Evolutionary conservation across 2,888 invertebrate species (phyloP).

Genomic region (Apodemia mormo): DNA sequence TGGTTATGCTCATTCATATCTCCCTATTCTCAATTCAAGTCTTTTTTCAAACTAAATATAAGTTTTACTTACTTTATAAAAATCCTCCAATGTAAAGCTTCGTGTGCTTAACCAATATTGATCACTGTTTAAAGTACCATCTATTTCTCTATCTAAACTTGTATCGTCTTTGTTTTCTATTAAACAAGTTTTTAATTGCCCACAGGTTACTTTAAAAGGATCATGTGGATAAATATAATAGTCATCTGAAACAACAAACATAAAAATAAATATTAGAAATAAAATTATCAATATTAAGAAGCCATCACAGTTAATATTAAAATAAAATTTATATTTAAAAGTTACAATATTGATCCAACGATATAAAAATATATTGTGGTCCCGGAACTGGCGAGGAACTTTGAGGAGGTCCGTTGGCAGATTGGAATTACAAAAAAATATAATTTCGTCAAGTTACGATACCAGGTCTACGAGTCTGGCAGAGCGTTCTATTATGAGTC

Average conservation of each 20-base stretch:
- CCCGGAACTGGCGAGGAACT: too few species aligned
- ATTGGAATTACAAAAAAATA: too few species aligned
- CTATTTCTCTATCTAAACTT: not conserved
- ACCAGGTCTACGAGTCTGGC: too few species aligned
- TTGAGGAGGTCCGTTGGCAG: too few species aligned
- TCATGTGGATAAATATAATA: not conserved
- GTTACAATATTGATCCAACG: too few species aligned
- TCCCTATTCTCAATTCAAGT: not conserved
- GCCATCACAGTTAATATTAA: too few species aligned
- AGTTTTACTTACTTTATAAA: not conserved
- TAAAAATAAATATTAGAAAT: too few species aligned
- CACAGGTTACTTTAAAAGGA: conserved; percentile 5
- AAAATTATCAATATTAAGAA: too few species aligned
- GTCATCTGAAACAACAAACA: conserved; percentile 1
- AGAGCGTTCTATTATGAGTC: too few species aligned
- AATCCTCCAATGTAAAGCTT: not conserved
- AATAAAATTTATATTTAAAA: too few species aligned
- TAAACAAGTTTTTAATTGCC: not conserved
- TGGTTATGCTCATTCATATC: not conserved
- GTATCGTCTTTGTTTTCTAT: not conserved
- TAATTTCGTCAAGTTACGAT: too few species aligned
- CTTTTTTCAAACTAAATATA: not conserved
- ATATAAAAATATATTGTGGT: too few species aligned
- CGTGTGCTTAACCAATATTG: not conserved
- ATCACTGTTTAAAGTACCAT: not conserved